These are phyloP conservation scores for Epizoanthus ramosus DNA, from an alignment of 92 coral and sea anemone species.

Conservation along the genomic window DNA sequence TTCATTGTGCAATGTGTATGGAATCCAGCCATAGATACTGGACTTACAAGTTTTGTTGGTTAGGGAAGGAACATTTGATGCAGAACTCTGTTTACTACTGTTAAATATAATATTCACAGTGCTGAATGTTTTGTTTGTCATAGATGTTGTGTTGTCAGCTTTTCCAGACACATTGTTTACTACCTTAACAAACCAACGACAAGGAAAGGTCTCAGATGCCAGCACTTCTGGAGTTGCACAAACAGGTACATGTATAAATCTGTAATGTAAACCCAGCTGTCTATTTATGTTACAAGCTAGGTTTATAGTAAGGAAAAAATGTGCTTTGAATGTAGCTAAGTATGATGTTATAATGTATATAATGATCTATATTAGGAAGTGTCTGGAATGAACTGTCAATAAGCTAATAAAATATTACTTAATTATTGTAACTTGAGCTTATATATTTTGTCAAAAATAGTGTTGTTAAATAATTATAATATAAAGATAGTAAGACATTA, in stretches of 20 bases:
- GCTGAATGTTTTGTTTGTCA: neutral
- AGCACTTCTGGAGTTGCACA: conserved; percentile 5
- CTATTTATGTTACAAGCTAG: too few relatives aligned
- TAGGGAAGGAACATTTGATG: too few relatives aligned
- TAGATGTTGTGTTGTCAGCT: conserved; percentile 82
- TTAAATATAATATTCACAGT: neutral
- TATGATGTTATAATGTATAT: conserved; percentile 19
- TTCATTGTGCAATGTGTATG: too few relatives aligned
- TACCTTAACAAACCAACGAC: conserved; percentile 44
- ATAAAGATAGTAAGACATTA: neutral
- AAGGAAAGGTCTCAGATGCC: conserved; percentile 7
- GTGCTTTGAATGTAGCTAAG: too few relatives aligned
- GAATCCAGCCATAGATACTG: neutral
- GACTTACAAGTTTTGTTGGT: too few relatives aligned
- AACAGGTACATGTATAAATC: conserved; percentile 5
- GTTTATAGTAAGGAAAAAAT: too few relatives aligned
- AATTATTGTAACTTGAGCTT: too few relatives aligned
- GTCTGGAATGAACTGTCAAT: neutral
- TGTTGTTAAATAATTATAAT: too few relatives aligned
- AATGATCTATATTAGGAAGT: conserved; percentile 2
- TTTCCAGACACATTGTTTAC: conserved; percentile 94
- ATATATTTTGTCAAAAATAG: neutral
- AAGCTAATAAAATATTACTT: too few relatives aligned
- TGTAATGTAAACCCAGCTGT: too few relatives aligned
- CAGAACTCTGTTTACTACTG: neutral